Base-by-base conservation (phyloP, 2,113 vertebrate genomes). In the Chloroceryle aenea region DNA sequence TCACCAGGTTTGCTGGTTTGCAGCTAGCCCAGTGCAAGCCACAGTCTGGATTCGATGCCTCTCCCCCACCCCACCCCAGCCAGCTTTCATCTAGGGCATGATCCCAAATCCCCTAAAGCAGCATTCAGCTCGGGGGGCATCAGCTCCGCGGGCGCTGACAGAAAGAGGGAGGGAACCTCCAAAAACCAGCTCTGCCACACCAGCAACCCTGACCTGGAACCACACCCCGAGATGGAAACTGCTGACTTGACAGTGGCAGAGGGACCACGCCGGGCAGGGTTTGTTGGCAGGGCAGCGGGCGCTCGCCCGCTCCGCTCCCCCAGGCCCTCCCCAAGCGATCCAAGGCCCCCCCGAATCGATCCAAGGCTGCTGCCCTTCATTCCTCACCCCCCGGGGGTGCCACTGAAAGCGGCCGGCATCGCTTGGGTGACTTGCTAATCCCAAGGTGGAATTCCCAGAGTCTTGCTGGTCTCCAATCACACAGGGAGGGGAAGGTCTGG, bases 141-240 rank as follows among this genome's bases (percentile, higher is more conserved):
- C 63, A 55, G 59, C 66, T 72, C 55, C 87, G 0, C 2, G 52
- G 67, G 53, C 53, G 16, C 11, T 25, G 25, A 22, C 7, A 43
- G 68, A 59, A 23, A 26, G 34, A 95, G 26, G 52, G 48, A 69
- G 59, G 55, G 59, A 90, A 90, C 86, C 59, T 92, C 92, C 74
- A 63, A 53, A 53, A 96, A 95, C 95, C 93, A 93, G 96, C 94
- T 95, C 88, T 47, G 64, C 93, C 61, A 68, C 72, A 10, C 30
- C 0, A 0, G 21, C 66, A 76, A 73, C 32, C 38, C 59, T 15
- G 69, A 48, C 40, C 58, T 12, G 40, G 87, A 72, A 56, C 73
- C 95, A 92, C 88, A 78, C 95, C 93, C 88, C 22, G 42, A 77
- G 61, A 86, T 17, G 38, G 2, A 74, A 64, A 52, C 45, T 87